Base-by-base conservation (phyloP, 2,797 vertebrate species). In the Myiothlypis coronata region DNA sequence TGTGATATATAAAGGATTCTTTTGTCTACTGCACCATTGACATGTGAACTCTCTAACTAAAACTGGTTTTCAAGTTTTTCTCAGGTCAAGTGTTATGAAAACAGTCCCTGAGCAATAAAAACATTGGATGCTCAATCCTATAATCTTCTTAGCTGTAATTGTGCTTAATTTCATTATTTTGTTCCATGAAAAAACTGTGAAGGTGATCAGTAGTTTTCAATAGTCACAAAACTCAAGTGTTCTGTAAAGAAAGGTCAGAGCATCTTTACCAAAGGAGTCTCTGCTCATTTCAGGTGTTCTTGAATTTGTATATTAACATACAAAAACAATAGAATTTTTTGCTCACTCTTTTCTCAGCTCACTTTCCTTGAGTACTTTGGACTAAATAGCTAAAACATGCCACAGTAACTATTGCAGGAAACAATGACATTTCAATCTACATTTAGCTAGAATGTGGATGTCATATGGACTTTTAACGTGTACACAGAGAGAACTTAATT, bases 1-100 rank as follows among this genome's bases (percentile, higher is more conserved):
- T 63, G 32, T 28, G 43, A 57, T 41, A 82, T 59, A 90, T 21
- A 56, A 81, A 67, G 27, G 1, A 79, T 61, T 68, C 7, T 27
- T 90, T 85, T 93, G 37, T 77, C 82, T 59, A 49, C 20, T 59
- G 27, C 39, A 69, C 7, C 22, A 55, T 5, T 47, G 63, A 82
- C 7, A 3, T 23, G 34, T 39, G 79, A 90, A 87, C 32, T 84
- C 30, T 49, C 14, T 64, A 63, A 61, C 59, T 52, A 65, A 88
- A 96, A 77, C 18, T 1, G 4, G 53, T 95, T 97, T 77, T 90
- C 26, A 93, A 94, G n/a, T 2, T 87, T 94, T 92, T 86, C 55
- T 89, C 44, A 52, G 87, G 87, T 93, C 83, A 96, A 93, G 28
- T 77, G 72, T 78, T 96, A 97, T 84, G 91, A 93, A 93, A 96